phyloP scores from a whole-genome alignment of 2,888 invertebrate species.

The Acleris sparsana region DNA sequence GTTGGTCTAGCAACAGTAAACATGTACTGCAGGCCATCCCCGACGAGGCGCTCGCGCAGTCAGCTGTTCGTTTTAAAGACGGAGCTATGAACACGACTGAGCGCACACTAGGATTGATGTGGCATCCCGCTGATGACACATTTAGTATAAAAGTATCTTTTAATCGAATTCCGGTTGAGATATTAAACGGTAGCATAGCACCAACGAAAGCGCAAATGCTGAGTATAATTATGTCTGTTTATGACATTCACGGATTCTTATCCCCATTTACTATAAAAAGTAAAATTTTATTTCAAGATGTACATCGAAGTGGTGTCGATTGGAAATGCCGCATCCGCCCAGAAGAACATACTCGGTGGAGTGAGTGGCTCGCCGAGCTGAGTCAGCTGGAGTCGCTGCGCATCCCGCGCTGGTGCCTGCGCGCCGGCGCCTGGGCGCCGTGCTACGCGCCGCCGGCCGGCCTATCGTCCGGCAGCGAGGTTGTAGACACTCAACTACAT shows the following conservation, averaged over 20 bases:
- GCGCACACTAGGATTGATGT: conserved; percentile 10
- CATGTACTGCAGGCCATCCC: conserved; percentile 8
- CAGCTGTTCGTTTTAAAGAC: conserved; percentile 1
- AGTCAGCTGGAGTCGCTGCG: conserved; percentile 10
- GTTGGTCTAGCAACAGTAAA: conserved; percentile 16
- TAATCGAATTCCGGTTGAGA: neutral
- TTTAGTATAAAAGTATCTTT: conserved; percentile 2
- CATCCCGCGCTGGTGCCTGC: conserved; percentile 35
- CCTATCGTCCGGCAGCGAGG: neutral
- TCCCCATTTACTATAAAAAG: conserved; percentile 10
- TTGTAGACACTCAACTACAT: conserved; percentile 39
- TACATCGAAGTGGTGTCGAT: conserved; percentile 9
- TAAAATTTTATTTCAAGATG: conserved; percentile 12
- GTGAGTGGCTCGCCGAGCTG: conserved; percentile 12
- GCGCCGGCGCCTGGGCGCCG: conserved; percentile 21
- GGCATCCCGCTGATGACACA: conserved; percentile 7
- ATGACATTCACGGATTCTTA: conserved; percentile 6
- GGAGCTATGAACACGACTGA: conserved; percentile 14
- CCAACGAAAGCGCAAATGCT: conserved; percentile 4
- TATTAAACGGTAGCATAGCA: neutral
- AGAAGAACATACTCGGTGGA: conserved; percentile 5
- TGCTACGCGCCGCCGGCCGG: conserved; percentile 15
- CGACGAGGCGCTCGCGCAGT: neutral
- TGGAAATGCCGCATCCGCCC: conserved; percentile 38
- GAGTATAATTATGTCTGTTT: conserved; percentile 7